These are phyloP conservation scores for Prionailurus bengalensis DNA, from an alignment of 2,113 vertebrate species.

Conservation along the genomic window DNA sequence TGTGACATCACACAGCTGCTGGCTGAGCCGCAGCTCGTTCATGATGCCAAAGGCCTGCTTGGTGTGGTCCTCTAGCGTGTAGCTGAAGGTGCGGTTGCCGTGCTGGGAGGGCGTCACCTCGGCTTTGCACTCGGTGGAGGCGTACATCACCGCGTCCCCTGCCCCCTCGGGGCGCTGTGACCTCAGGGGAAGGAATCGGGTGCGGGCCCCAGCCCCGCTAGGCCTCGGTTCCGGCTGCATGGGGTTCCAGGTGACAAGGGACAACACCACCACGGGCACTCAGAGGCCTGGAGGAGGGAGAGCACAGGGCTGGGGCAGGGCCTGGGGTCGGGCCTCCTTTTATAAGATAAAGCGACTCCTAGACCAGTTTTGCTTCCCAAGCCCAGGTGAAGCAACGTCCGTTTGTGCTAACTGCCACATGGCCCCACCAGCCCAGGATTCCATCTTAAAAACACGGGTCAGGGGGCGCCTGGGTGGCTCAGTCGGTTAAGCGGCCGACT, in stretches of 20 bases:
- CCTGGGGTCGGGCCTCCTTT: neutral
- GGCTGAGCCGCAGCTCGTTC: conserved; percentile 94
- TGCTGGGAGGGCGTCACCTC: conserved; percentile 95
- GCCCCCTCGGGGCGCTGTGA: conserved; percentile 71
- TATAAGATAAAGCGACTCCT: neutral
- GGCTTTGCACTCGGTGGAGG: conserved; percentile 93
- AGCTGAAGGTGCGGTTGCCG: conserved; percentile 94
- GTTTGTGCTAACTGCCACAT: neutral
- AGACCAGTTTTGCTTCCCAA: conserved; percentile 7
- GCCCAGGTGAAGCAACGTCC: neutral
- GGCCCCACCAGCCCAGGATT: neutral
- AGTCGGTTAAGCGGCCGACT: no score
- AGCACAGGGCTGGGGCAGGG: conserved; percentile 35
- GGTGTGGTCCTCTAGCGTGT: conserved; percentile 95
- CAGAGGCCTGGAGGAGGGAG: conserved; percentile 72
- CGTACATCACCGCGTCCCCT: conserved; percentile 83
- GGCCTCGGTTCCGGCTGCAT: conserved; percentile 77
- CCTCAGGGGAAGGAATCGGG: conserved; percentile 72
- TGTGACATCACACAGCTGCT: conserved; percentile 96
- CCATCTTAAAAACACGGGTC: neutral
- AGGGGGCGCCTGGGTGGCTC: no score
- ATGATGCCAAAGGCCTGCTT: conserved; percentile 94
- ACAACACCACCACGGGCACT: conserved; percentile 36
- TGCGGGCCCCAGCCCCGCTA: conserved; percentile 72
- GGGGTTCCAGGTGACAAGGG: conserved; percentile 48